Evolutionary conservation across 2,888 invertebrate species (phyloP).

Genomic region (Tetrapedia diversipes): DNA sequence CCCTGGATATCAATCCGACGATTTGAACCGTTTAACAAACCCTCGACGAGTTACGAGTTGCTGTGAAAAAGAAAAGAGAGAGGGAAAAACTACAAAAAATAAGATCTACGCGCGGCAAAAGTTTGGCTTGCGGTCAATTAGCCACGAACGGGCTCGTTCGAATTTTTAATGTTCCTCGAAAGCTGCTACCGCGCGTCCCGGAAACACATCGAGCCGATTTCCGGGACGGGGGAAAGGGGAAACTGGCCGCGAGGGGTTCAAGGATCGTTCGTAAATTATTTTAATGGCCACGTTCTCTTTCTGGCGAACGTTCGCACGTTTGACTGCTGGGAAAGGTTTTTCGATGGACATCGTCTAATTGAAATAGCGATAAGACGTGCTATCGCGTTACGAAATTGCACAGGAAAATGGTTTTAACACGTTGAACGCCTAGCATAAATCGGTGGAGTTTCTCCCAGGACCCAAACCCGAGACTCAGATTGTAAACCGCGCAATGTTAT

Average conservation of each 20-base stretch:
- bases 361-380: background rate
- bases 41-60: background rate
- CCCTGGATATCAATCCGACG: constrained; percentile 15
- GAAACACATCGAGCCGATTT: constrained; percentile 26
- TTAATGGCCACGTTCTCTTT: constrained; percentile 19
- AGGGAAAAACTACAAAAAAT: too few species aligned
- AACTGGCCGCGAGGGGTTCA: constrained; percentile 13
- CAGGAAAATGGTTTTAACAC: too few species aligned
- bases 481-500: too few species aligned
- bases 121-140: constrained; percentile 36
- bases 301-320: constrained; percentile 10
- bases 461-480: too few species aligned
- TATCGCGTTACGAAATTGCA: too few species aligned
- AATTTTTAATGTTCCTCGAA: constrained; percentile 25
- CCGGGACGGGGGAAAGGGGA: background rate
- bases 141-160: background rate
- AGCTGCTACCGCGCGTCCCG: background rate
- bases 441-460: too few species aligned
- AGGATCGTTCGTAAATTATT: constrained; percentile 33
- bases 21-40: constrained; percentile 22
- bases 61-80: too few species aligned
- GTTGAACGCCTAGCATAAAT: too few species aligned
- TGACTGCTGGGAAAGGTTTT: constrained; percentile 31
- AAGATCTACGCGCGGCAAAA: constrained; percentile 12
- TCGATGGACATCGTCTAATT: background rate